A percentile compares a stretch with the other conserved stretches of the same genome.
Evolutionary conservation across 2,888 invertebrate genomes (phyloP).

Genomic region (Amiota minor): DNA sequence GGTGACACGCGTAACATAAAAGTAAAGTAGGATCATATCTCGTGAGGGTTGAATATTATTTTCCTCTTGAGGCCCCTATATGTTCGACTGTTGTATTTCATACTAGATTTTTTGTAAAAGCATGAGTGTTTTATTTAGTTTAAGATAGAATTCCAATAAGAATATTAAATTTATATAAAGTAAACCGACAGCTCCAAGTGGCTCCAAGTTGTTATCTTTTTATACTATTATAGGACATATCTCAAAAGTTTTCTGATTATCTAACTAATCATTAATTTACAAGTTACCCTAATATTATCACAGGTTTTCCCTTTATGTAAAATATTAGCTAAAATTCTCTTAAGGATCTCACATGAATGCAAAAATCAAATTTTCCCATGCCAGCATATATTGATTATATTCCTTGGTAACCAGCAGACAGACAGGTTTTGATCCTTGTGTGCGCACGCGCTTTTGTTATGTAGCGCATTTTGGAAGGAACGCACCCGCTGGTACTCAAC

Average conservation of each 20-base stretch:
- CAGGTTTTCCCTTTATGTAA: too few species aligned
- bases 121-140: constrained; percentile 29
- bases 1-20: constrained; percentile 55
- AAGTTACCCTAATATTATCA: too few species aligned
- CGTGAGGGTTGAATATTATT: constrained; percentile 37
- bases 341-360: not conserved
- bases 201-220: too few species aligned
- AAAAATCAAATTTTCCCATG: constrained; percentile 9
- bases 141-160: not conserved
- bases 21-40: constrained; percentile 63
- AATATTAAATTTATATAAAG: not conserved
- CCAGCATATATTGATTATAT: not conserved
- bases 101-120: constrained; percentile 36
- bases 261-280: too few species aligned
- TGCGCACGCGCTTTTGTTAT: constrained; percentile 4
- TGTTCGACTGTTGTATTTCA: constrained; percentile 25
- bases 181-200: too few species aligned
- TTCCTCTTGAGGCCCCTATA: not conserved
- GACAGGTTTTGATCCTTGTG: constrained; percentile 6
- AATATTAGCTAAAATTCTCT: not conserved
- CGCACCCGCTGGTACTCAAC: not conserved
- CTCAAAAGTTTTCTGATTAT: too few species aligned
- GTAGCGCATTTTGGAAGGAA: not conserved
- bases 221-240: too few species aligned
- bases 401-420: not conserved